Conservation (phyloP, 2,888 invertebrate species). For the Aphodius granarius region DNA sequence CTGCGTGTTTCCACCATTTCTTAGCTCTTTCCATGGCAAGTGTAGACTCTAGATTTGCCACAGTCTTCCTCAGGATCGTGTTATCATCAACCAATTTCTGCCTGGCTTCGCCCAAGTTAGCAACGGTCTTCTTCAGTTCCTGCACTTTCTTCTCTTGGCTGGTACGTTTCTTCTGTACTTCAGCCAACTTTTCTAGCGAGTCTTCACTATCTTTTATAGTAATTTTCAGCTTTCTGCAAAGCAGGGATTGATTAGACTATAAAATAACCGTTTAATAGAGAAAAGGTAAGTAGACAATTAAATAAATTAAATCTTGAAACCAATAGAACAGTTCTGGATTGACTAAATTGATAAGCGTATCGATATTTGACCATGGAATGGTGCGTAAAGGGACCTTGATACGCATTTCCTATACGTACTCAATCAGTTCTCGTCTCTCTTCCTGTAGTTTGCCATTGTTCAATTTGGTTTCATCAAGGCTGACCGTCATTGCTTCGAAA, state of each 20-base stretch:
- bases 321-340: neutral
- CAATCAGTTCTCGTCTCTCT: conserved; percentile 11
- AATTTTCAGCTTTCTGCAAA: conserved; percentile 17
- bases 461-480: conserved; percentile 13
- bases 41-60: conserved; percentile 26
- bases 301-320: neutral
- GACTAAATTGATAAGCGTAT: neutral
- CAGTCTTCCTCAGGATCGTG: conserved; percentile 5
- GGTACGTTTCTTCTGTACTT: conserved; percentile 11
- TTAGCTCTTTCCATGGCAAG: conserved; percentile 34
- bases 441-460: conserved; percentile 19
- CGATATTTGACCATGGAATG: neutral
- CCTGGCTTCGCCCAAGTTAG: conserved; percentile 23
- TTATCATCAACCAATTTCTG: conserved; percentile 23
- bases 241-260: neutral
- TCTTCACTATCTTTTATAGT: conserved; percentile 9
- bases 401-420: conserved; percentile 8
- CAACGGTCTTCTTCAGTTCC: conserved; percentile 16
- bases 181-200: conserved; percentile 12
- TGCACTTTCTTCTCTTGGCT: conserved; percentile 13
- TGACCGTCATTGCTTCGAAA: neutral
- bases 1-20: conserved; percentile 39
- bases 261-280: neutral
- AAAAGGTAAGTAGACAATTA: neutral
- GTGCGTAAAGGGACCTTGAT: neutral